Evolutionary conservation across 2,113 vertebrate species (phyloP).

Genomic region (Poeciliopsis prolifica): DNA sequence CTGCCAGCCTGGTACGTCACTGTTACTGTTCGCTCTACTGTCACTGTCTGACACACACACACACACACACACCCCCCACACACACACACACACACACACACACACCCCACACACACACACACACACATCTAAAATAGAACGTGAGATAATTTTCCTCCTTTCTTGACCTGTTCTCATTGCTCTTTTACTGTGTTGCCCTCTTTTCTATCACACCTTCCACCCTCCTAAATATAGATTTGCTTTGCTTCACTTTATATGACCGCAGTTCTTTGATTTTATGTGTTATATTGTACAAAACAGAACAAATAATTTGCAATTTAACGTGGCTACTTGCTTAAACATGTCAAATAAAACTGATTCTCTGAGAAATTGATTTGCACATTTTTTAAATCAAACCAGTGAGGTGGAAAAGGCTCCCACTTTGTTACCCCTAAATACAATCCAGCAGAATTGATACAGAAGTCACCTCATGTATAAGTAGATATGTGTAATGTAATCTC

Average conservation of each 20-base stretch:
- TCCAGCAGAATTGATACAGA: no score
- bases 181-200: conserved; percentile 39
- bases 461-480: no score
- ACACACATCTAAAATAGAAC: conserved; percentile 53
- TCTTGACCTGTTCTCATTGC: conserved; percentile 50
- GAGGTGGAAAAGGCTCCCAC: no score
- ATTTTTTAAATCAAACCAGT: no score
- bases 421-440: no score
- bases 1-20: conserved; percentile 71
- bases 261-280: not conserved
- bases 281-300: no score
- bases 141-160: conserved; percentile 42
- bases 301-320: no score
- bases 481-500: no score
- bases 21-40: conserved; percentile 74
- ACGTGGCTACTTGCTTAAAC: no score
- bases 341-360: no score
- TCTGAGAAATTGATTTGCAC: no score
- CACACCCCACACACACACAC: conserved; percentile 34
- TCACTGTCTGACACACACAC: conserved; percentile 55
- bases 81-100: no score
- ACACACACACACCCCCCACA: conserved; percentile 28
- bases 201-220: conserved; percentile 26
- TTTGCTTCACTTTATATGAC: not conserved
- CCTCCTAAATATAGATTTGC: conserved; percentile 6